These are phyloP conservation scores for Ostrea denselamellosa DNA, from an alignment of 1,140 invertebrate species.

Conservation along the genomic window DNA sequence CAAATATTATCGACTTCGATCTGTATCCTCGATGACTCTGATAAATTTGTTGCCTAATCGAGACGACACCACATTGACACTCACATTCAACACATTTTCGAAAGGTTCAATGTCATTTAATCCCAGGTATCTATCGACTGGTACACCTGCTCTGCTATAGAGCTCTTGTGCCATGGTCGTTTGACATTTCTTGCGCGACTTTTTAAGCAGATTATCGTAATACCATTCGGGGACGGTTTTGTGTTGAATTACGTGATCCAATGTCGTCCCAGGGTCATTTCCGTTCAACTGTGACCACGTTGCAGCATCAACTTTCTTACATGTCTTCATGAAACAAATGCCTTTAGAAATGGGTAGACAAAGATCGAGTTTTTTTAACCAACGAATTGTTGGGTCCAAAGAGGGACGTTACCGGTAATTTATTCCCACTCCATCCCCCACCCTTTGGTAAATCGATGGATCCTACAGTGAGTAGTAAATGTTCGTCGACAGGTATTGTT, in stretches of 20 bases:
- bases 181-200: constrained; percentile 29
- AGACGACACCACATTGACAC: constrained; percentile 43
- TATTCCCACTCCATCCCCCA: constrained; percentile 40
- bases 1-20: constrained; percentile 40
- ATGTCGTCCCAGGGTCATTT: constrained; percentile 27
- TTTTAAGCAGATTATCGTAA: constrained; percentile 43
- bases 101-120: constrained; percentile 46
- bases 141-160: constrained; percentile 25
- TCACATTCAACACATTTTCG: constrained; percentile 45
- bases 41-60: constrained; percentile 49
- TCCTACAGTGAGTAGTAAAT: constrained; percentile 46
- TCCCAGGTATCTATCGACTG: constrained; percentile 28
- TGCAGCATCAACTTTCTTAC: constrained; percentile 35
- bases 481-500: constrained; percentile 43
- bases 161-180: constrained; percentile 23
- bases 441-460: constrained; percentile 41
- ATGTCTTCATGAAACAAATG: constrained; percentile 44
- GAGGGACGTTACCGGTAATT: constrained; percentile 40
- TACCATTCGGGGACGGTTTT: constrained; percentile 42
- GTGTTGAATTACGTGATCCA: constrained; percentile 37
- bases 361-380: constrained; percentile 19
- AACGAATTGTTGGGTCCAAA: constrained; percentile 45
- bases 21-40: constrained; percentile 13
- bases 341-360: constrained; percentile 45
- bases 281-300: constrained; percentile 40